phyloP scores from a whole-genome alignment of 2,113 vertebrate genomes.

The Toxostoma redivivum region DNA sequence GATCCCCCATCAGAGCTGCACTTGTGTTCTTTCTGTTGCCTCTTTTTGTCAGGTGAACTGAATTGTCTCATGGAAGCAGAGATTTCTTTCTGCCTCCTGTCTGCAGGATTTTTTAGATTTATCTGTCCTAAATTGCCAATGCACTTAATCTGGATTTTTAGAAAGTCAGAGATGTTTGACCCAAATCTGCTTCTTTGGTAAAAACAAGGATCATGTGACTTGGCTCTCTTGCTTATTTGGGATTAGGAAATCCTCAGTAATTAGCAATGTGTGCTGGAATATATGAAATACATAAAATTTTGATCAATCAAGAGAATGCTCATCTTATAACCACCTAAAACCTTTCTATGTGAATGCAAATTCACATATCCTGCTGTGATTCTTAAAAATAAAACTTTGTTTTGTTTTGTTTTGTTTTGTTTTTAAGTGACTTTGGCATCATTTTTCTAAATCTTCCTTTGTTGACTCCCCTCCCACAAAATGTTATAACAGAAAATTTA shows the following conservation, averaged over 20 bases:
- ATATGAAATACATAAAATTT: background rate
- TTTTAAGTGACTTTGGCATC: background rate
- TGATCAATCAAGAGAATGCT: background rate
- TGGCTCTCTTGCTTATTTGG: background rate
- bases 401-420: no score
- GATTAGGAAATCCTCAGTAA: background rate
- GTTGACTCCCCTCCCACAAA: background rate
- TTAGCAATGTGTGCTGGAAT: background rate
- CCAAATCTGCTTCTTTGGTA: background rate
- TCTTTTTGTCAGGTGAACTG: background rate
- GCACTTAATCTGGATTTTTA: background rate
- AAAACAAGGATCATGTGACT: background rate
- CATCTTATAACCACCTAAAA: background rate
- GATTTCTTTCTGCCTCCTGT: background rate
- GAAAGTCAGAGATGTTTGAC: background rate
- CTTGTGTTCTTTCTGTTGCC: background rate
- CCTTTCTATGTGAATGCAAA: background rate
- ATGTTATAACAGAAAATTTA: background rate
- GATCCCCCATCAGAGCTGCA: background rate
- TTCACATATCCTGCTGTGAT: background rate
- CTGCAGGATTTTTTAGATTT: background rate
- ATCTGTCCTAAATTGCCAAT: fast-evolving
- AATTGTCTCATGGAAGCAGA: background rate
- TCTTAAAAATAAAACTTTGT: background rate
- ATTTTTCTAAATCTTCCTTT: background rate